Percentiles rank a stretch among this genome's conserved stretches.
Conservation (phyloP, 2,113 vertebrate species). For the Ceuthmochares aereus region DNA sequence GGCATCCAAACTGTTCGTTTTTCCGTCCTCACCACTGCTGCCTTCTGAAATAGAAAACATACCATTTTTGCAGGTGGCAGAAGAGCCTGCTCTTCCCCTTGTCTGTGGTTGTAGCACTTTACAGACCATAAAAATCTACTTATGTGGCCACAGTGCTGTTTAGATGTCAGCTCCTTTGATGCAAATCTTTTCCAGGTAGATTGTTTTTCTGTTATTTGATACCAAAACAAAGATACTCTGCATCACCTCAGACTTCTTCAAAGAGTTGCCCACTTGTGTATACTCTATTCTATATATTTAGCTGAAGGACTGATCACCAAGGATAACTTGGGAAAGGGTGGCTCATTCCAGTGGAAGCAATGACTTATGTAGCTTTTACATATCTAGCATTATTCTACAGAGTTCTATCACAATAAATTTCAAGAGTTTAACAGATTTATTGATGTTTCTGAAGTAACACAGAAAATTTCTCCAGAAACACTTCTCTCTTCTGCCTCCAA, state of each 20-base stretch:
- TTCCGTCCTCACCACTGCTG: not conserved
- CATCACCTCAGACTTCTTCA: not conserved
- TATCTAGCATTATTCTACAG: not conserved
- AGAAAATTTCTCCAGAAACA: not conserved
- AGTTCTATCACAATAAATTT: not conserved
- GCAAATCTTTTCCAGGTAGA: not conserved
- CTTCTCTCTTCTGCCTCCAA: fast-evolving
- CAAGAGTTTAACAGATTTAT: not conserved
- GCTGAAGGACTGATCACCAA: no score
- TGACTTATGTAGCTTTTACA: not conserved
- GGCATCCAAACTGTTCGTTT: not conserved
- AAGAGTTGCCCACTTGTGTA: not conserved
- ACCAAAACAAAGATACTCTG: not conserved
- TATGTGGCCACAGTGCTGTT: not conserved
- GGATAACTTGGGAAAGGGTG: not conserved
- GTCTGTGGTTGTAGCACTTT: not conserved
- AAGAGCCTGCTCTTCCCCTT: not conserved
- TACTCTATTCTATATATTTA: not conserved
- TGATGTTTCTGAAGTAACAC: not conserved
- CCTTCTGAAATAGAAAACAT: not conserved
- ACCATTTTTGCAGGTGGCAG: not conserved
- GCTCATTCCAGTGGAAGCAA: no score
- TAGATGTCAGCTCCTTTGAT: not conserved
- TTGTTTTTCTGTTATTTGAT: not conserved
- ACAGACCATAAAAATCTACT: not conserved